phyloP scores from a whole-genome alignment of 1,140 invertebrate species.

The Brevipalpus yothersi region DNA sequence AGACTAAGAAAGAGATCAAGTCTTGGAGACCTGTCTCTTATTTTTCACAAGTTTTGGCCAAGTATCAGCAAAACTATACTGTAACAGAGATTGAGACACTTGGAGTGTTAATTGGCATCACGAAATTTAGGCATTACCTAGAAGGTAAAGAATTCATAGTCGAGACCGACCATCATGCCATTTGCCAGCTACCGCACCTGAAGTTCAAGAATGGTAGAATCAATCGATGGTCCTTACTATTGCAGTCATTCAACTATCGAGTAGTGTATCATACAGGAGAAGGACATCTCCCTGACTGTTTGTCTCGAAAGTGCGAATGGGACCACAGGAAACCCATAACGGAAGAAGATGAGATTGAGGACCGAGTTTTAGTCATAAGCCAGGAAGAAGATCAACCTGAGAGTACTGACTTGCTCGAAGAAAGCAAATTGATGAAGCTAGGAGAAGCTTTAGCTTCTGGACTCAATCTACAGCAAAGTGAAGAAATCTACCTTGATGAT shows the following conservation, averaged over 20 bases:
- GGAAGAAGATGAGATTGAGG: not conserved
- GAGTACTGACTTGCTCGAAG: too few species aligned
- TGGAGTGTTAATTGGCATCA: not conserved
- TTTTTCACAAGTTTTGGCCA: not conserved
- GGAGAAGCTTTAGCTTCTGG: not conserved
- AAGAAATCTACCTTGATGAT: not conserved
- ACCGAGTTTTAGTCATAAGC: not conserved
- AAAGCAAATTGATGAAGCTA: not conserved
- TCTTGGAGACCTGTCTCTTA: not conserved
- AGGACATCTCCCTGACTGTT: not conserved
- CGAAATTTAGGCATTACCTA: not conserved
- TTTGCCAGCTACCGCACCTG: not conserved
- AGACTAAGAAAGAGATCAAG: not conserved
- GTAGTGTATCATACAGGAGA: conserved; percentile 18
- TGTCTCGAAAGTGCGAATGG: not conserved
- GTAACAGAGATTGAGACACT: not conserved
- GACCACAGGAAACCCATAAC: not conserved
- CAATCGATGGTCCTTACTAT: not conserved
- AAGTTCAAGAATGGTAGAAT: not conserved
- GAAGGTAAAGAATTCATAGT: not conserved
- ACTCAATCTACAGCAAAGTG: not conserved
- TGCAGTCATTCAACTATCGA: conserved; percentile 24
- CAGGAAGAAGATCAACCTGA: too few species aligned
- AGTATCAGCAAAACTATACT: not conserved
- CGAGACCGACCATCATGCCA: not conserved